Evolutionary conservation across 2,888 invertebrate genomes (phyloP).

Genomic region (Tipula vernalis): DNA sequence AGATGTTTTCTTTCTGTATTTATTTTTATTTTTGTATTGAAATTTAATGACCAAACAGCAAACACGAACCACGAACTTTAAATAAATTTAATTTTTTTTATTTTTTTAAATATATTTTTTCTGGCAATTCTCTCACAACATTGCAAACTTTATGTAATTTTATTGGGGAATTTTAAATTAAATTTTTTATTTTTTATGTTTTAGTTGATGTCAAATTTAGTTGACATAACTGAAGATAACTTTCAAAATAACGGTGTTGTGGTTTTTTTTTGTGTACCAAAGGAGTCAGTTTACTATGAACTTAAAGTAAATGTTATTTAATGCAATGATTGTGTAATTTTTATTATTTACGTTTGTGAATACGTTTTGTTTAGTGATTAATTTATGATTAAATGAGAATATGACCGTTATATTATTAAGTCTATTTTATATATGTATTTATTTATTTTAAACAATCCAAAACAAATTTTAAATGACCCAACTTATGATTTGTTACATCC

Average conservation of each 20-base stretch:
- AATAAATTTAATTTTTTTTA: background rate
- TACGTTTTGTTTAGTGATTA: background rate
- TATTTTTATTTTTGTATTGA: background rate
- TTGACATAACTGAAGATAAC: constrained; percentile 4
- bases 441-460: background rate
- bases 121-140: background rate
- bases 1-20: background rate
- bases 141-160: background rate
- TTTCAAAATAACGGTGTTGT: background rate
- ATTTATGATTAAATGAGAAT: background rate
- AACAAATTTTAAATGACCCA: background rate
- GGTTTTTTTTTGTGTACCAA: background rate
- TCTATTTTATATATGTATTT: no score
- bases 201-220: background rate
- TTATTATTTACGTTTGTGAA: background rate
- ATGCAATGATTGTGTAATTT: background rate
- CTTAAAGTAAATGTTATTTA: background rate
- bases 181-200: background rate
- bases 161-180: background rate
- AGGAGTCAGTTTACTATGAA: background rate
- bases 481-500: background rate
- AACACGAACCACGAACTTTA: background rate
- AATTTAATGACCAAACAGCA: background rate
- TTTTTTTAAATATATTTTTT: background rate
- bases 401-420: no score